These are phyloP conservation scores for Chanos chanos DNA, from an alignment of 2,797 vertebrate genomes.

Conservation along the genomic window DNA sequence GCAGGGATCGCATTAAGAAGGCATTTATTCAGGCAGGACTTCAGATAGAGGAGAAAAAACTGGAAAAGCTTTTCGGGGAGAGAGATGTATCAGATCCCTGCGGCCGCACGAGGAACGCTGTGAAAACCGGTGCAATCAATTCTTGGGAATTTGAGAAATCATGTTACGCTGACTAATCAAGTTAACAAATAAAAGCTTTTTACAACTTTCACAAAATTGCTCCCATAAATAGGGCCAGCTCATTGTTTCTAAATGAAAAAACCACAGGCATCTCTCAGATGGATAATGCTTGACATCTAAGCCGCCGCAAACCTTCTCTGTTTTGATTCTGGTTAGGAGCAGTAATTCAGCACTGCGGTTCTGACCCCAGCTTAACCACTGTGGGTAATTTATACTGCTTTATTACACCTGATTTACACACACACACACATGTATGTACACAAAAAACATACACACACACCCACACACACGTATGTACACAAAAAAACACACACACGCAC, in stretches of 20 bases:
- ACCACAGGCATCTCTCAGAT: conserved; percentile 23
- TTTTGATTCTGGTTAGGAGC: neutral
- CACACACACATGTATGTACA: no score
- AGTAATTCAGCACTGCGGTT: neutral
- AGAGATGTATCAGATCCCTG: neutral
- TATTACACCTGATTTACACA: no score
- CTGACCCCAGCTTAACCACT: neutral
- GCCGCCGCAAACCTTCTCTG: conserved; percentile 1
- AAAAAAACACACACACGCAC: no score
- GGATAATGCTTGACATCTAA: conserved; percentile 9
- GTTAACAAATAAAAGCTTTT: conserved; percentile 19
- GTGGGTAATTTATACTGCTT: no score
- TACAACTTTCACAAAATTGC: conserved; percentile 20
- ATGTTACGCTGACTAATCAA: conserved; percentile 20
- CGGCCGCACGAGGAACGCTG: neutral
- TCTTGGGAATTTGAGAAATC: conserved; percentile 9
- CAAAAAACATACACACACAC: no score
- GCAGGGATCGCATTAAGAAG: conserved; percentile 17
- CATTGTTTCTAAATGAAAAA: conserved; percentile 18
- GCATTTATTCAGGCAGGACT: conserved; percentile 4
- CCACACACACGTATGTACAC: no score
- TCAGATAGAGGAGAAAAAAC: neutral
- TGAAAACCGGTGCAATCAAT: conserved; percentile 4
- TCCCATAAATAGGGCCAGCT: conserved; percentile 24
- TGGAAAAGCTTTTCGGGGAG: neutral